phyloP scores from a whole-genome alignment of 2,113 vertebrate species.

The Chionodraco myersi region DNA sequence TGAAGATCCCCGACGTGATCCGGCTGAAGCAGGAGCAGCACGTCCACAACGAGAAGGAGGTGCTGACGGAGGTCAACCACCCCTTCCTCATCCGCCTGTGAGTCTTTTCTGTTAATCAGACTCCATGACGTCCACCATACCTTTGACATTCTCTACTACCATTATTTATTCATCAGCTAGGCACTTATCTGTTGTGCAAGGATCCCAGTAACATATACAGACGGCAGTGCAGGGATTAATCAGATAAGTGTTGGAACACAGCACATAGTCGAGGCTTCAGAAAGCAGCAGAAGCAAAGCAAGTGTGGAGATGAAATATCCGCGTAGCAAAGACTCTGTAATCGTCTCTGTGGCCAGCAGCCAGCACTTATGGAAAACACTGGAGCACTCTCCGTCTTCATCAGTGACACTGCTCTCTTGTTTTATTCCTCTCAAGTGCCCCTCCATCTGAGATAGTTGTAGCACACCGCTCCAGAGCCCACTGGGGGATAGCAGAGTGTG shows the following conservation, averaged over 20 bases:
- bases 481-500: not conserved
- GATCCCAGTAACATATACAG: no score
- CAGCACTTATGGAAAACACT: slow-evolving; percentile 40
- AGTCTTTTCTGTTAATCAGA: slow-evolving; percentile 72
- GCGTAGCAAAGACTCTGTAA: not conserved
- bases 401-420: slow-evolving; percentile 38
- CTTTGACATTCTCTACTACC: no score
- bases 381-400: slow-evolving; percentile 54
- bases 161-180: no score
- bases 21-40: slow-evolving; percentile 97
- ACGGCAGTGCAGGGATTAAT: no score
- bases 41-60: slow-evolving; percentile 96
- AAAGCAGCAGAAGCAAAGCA: not conserved
- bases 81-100: slow-evolving; percentile 94
- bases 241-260: no score
- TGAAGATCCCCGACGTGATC: slow-evolving; percentile 96
- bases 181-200: no score
- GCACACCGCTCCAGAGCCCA: slow-evolving; percentile 16
- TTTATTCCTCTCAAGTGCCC: slow-evolving; percentile 49
- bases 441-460: slow-evolving; percentile 38
- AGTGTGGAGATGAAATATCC: slow-evolving; percentile 13
- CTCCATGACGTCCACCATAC: no score
- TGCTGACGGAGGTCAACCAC: slow-evolving; percentile 92
- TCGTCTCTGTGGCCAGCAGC: slow-evolving; percentile 44
- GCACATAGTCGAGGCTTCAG: not conserved